phyloP scores from a whole-genome alignment of 2,113 vertebrate genomes.

The Stomatorhinus ivindoensis region DNA sequence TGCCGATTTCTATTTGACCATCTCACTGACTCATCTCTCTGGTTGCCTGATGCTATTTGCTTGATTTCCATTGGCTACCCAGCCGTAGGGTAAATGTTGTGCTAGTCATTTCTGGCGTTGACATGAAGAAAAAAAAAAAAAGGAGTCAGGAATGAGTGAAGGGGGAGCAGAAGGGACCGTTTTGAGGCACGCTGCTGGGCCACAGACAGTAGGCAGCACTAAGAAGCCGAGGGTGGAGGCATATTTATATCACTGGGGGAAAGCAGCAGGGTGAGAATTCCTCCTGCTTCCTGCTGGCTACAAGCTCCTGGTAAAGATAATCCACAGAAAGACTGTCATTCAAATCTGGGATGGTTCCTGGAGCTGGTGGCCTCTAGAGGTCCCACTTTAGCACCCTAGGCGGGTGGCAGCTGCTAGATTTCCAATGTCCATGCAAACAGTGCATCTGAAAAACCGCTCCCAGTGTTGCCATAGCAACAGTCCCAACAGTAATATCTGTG shows the following conservation, averaged over 20 bases:
- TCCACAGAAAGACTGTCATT: background rate
- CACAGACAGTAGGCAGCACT: background rate
- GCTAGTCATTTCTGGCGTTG: background rate
- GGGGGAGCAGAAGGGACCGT: background rate
- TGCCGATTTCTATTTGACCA: background rate
- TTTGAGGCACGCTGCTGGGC: background rate
- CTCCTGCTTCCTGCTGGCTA: background rate
- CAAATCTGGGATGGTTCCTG: background rate
- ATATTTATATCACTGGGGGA: background rate
- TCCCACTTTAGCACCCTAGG: background rate
- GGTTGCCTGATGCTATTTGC: background rate
- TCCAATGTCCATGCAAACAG: background rate
- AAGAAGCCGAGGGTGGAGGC: background rate
- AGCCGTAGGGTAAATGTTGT: background rate
- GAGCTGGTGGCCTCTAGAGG: background rate
- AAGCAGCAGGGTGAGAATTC: background rate
- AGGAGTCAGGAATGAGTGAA: background rate
- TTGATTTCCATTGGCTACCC: background rate
- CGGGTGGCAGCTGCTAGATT: background rate
- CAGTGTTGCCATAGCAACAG: constrained; percentile 1
- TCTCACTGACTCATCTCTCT: background rate
- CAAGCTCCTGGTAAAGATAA: background rate
- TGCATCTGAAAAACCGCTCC: background rate
- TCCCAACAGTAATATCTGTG: background rate
- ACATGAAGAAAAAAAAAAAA: background rate